phyloP scores from a whole-genome alignment of 1,140 invertebrate genomes.

The Microplitis demolitor region DNA sequence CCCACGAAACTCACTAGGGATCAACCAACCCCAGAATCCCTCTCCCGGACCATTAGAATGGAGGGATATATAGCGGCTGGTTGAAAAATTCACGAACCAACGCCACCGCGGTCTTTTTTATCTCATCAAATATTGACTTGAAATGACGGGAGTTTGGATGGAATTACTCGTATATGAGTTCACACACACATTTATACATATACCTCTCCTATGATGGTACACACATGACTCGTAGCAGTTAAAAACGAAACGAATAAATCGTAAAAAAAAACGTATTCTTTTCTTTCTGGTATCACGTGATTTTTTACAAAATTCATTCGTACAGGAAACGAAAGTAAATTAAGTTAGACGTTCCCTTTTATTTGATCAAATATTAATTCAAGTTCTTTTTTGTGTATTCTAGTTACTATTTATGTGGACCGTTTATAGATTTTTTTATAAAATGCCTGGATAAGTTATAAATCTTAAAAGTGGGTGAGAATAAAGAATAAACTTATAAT shows the following conservation, averaged over 20 bases:
- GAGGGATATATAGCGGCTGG: constrained; percentile 20
- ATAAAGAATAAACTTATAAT: too few relatives aligned
- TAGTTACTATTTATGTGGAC: too few relatives aligned
- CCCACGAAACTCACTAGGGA: constrained; percentile 39
- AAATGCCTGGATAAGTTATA: too few relatives aligned
- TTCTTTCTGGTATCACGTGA: background rate
- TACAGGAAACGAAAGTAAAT: background rate
- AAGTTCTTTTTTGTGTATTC: too few relatives aligned
- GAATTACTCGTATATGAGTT: constrained; percentile 11
- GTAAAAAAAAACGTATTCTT: background rate
- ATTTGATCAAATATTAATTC: constrained; percentile 3
- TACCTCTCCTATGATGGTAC: background rate
- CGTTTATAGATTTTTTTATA: too few relatives aligned
- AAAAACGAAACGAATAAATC: background rate
- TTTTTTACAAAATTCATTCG: background rate
- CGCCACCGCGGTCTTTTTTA: constrained; percentile 50
- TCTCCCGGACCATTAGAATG: constrained; percentile 32
- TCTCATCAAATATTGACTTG: constrained; percentile 54
- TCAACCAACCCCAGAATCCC: background rate
- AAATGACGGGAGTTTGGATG: constrained; percentile 3
- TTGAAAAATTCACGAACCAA: constrained; percentile 52
- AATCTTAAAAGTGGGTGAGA: too few relatives aligned
- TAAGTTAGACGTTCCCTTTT: background rate
- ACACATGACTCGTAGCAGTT: background rate
- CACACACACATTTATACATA: background rate